Conservation (phyloP, 1,140 invertebrate species). For the Heterodera schachtii region DNA sequence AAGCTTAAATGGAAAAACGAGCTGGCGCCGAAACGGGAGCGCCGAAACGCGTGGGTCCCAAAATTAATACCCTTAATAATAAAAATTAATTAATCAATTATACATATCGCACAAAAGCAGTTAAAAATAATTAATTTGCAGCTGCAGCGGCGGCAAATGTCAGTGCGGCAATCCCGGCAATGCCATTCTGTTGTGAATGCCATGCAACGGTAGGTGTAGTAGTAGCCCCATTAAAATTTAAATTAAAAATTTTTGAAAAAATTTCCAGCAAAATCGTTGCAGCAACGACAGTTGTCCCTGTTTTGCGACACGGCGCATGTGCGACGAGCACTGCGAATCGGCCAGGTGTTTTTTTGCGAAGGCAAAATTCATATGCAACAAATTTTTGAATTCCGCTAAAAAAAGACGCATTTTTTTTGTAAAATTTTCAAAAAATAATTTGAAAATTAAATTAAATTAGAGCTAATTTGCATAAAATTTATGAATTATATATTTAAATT, state of each 20-base stretch:
- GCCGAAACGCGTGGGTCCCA: too few species aligned
- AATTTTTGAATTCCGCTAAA: too few species aligned
- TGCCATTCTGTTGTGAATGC: constrained; percentile 55
- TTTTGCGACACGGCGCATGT: constrained; percentile 63
- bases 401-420: too few species aligned
- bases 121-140: neutral
- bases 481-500: too few species aligned
- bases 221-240: constrained; percentile 12
- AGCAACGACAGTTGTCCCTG: constrained; percentile 62
- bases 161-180: constrained; percentile 32
- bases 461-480: too few species aligned
- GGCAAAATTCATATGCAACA: neutral
- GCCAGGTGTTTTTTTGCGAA: constrained; percentile 49
- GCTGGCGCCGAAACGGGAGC: too few species aligned
- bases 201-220: constrained; percentile 32
- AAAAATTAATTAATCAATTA: too few species aligned
- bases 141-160: neutral
- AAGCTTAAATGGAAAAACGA: too few species aligned
- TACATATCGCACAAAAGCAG: too few species aligned
- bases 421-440: too few species aligned
- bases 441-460: too few species aligned
- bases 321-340: constrained; percentile 64
- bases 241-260: neutral
- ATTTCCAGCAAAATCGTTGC: constrained; percentile 55
- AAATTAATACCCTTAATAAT: too few species aligned